Evolutionary conservation across 2,888 invertebrate genomes (phyloP), one percentile per base, ranked within the genome.

Genomic region (Drosophila paracracens): DNA sequence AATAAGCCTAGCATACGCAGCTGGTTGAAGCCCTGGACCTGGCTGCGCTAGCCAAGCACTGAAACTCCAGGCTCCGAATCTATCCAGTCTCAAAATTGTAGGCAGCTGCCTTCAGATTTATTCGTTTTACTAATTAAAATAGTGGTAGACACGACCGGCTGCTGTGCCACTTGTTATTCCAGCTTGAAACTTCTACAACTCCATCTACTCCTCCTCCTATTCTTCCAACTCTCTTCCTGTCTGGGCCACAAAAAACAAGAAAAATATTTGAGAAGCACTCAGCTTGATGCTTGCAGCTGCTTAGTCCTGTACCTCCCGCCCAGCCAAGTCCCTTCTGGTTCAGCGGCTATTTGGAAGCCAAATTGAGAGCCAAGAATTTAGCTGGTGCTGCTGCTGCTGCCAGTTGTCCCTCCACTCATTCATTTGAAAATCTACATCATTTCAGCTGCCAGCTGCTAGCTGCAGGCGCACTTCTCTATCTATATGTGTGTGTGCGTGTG

Each of bases 371-470:
- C 43, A 40, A 31, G 57, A 38, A 40, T 56, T 57, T 57, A 29
- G 40, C 33, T 13, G 33, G 38, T 51, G 66, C 48, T 40, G 35
- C 29, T 13, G 18, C 48, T 46, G 56, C 57, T 38, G 57, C 57
- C 61, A 72, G 48, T 62, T 67, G 59, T 62, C 54, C 65, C 60
- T 69, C 69, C 51, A 71, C 70, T 77, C 87, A 79, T 83, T 87
- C 78, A 83, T 85, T 88, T 88, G 70, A 80, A 85, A 86, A 87
- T 85, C 84, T 88, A 81, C 89, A 85, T 77, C 79, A 79, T 36
- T 62, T 62, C 75, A 60, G 61, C 53, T 57, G 76, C 36, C 57
- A 60, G 35, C 35, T 36, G 67, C n/a, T 56, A 25, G 40, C 29
- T 65, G 57, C 57, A 57, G 31, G 43, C 35, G 11, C 27, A 11